Conservation (phyloP, 2,113 vertebrate genomes). For the Hippocampus barbouri region DNA sequence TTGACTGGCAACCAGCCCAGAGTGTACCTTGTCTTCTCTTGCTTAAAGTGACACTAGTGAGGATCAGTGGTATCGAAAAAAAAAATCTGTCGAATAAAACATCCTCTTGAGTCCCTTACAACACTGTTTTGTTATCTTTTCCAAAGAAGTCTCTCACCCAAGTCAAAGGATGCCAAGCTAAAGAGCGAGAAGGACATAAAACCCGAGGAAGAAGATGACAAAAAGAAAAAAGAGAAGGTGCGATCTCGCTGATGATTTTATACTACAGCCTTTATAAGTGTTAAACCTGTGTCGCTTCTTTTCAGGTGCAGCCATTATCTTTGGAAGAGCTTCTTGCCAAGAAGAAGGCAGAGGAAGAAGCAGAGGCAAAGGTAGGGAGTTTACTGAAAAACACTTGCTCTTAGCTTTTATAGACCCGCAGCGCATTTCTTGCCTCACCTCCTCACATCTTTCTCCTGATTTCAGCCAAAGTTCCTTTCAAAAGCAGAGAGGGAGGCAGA, state of each 20-base stretch:
- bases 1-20: background rate
- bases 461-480: constrained; percentile 92
- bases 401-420: background rate
- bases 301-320: constrained; percentile 86
- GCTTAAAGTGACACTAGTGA: background rate
- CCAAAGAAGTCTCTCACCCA: constrained; percentile 80
- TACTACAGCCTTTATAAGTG: background rate
- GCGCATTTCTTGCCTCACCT: background rate
- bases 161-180: constrained; percentile 80
- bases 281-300: constrained; percentile 1
- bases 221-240: constrained; percentile 84
- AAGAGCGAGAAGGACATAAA: constrained; percentile 84
- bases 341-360: constrained; percentile 95
- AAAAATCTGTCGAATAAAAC: background rate
- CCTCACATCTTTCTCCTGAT: background rate
- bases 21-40: too few species aligned
- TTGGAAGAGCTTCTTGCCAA: constrained; percentile 95
- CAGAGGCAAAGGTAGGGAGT: constrained; percentile 85
- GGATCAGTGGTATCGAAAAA: background rate
- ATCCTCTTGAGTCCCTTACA: background rate
- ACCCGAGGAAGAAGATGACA: constrained; percentile 84
- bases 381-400: background rate
- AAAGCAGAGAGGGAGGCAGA: constrained; percentile 90
- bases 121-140: background rate
- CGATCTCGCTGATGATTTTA: background rate